Evolutionary conservation across 2,888 invertebrate genomes (phyloP), one percentile per base, ranked within the genome.

Genomic region (Zele albiditarsus): DNA sequence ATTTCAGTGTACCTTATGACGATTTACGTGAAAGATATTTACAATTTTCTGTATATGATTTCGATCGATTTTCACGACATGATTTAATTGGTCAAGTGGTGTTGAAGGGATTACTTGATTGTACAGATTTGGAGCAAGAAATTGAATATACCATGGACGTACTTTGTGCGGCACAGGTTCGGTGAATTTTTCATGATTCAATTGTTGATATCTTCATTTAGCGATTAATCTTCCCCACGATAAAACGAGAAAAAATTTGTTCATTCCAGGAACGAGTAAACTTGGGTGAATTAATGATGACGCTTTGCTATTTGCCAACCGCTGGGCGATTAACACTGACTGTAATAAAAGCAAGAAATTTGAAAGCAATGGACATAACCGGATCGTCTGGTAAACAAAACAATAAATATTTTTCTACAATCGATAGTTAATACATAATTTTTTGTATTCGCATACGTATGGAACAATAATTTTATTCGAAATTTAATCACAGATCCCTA

Each of bases 301-400:
- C 97, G 0, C 90, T 98, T 71, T 96, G 97, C 83, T 98, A 97
- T 89, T 91, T 97, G 49, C 97, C 97, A 16, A 96, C 96, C 27
- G 97, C 97, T 28, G 97, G 97, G 20, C 93, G 97, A 31, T 92
- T 98, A 25, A 97, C 97, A 0, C 93, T 97, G 27, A 97, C 97
- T 0, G 93, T 98, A 60, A 96, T 98, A 81, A 98, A 98, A 90
- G 97, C 96, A 0, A 92, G 97, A 80, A 97, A 97, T 87, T 91
- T 98, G 23, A 95, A 97, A 87, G 96, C 97, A 38, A 97, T 97
- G 94, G 98, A 97, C 86, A 97, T 97, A 83, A 96, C 96, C 49
- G 98, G 97, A 81, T 95, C 96, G 38, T 97, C 96, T 83, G 96
- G 96, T 96, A 86, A 89, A 89, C 81, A 31, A 31, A 71, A n/a